Conservation (phyloP, 2,797 vertebrate genomes). For the Aeoliscus strigatus region DNA sequence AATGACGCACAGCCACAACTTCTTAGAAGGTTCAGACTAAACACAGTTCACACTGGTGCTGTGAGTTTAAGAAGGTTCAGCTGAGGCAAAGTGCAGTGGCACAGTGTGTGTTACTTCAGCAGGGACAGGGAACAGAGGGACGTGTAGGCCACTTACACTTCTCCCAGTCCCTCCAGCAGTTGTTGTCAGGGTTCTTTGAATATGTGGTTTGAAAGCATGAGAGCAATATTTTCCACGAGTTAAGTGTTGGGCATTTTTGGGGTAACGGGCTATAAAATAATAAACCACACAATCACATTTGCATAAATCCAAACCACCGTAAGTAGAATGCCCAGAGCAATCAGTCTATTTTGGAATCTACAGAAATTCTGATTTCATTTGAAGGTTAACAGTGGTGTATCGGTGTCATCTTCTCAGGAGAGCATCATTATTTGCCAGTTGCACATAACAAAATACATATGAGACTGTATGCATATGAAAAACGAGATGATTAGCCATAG, state of each 20-base stretch:
- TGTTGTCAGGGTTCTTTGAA: slow-evolving; percentile 10
- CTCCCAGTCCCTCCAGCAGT: slow-evolving; percentile 10
- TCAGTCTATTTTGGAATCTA: slow-evolving; percentile 31
- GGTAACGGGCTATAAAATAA: slow-evolving; percentile 22
- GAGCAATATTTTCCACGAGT: slow-evolving; percentile 30
- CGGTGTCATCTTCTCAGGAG: slow-evolving; percentile 41
- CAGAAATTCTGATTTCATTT: slow-evolving; percentile 35
- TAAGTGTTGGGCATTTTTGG: slow-evolving; percentile 7
- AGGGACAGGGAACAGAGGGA: slow-evolving; percentile 26
- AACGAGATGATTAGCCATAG: slow-evolving; percentile 37
- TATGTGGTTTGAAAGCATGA: slow-evolving; percentile 27
- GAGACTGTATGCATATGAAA: slow-evolving; percentile 38
- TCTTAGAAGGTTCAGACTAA: slow-evolving; percentile 6
- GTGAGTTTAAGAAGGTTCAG: slow-evolving; percentile 5
- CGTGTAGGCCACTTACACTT: slow-evolving; percentile 19
- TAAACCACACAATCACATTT: slow-evolving; percentile 53
- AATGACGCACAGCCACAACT: slow-evolving; percentile 10
- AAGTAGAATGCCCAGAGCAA: slow-evolving; percentile 28
- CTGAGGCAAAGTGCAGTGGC: slow-evolving; percentile 3
- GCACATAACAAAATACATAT: slow-evolving; percentile 28
- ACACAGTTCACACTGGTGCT: slow-evolving; percentile 4
- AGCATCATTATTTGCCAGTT: slow-evolving; percentile 26
- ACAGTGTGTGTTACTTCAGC: slow-evolving; percentile 3
- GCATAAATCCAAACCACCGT: slow-evolving; percentile 36
- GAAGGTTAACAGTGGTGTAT: slow-evolving; percentile 48